These are phyloP conservation scores for Junonia oenone DNA, from an alignment of 2,888 invertebrate species.

Conservation along the genomic window DNA sequence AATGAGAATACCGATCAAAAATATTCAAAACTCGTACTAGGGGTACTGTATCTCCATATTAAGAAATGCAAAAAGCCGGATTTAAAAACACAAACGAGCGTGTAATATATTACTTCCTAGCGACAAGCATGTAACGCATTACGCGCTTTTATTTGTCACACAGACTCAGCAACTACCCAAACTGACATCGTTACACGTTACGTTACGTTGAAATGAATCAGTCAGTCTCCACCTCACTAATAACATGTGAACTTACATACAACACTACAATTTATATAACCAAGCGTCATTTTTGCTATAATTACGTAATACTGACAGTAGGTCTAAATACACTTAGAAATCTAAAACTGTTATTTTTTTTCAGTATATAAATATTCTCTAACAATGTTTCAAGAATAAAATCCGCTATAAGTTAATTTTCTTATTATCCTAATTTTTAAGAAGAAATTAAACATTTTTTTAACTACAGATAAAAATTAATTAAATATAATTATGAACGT, in stretches of 20 bases:
- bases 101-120: no score
- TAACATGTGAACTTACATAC: slow-evolving; percentile 44
- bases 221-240: no score
- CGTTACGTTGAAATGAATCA: no score
- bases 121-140: no score
- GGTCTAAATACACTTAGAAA: slow-evolving; percentile 4
- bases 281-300: slow-evolving; percentile 30
- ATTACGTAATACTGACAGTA: slow-evolving; percentile 31
- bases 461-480: not conserved
- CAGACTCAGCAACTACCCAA: no score
- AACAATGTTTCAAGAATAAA: not conserved
- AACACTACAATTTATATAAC: slow-evolving; percentile 29
- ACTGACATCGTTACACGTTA: no score
- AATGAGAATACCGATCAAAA: no score
- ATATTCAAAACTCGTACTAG: no score
- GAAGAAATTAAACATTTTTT: not conserved
- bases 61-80: no score
- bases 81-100: no score
- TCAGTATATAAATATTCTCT: not conserved
- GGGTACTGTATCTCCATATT: no score
- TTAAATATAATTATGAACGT: not conserved
- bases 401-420: not conserved
- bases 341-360: not conserved
- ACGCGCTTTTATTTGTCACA: no score
- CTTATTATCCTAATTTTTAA: not conserved